A percentile compares a stretch with the other conserved stretches of the same genome.
These are phyloP conservation scores for Tokudaia muenninki DNA, from an alignment of 2,797 vertebrate species.

Conservation along the genomic window DNA sequence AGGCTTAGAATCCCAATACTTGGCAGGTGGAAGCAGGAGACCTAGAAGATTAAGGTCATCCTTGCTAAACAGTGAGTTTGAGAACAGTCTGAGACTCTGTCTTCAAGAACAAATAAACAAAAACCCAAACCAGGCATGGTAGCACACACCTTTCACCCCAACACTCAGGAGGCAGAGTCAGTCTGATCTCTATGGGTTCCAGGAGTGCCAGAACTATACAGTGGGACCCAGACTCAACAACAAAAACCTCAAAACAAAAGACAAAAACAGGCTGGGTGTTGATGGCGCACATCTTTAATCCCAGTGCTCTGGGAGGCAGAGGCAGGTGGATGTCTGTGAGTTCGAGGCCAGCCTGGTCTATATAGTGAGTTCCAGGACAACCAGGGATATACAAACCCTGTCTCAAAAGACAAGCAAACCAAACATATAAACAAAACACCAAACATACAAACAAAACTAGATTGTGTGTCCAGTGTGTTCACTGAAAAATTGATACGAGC, in stretches of 20 bases:
- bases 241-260: not conserved
- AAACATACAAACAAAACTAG: not conserved
- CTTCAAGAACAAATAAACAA: not conserved
- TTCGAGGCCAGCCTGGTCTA: not conserved
- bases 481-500: slow-evolving; percentile 9
- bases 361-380: not conserved
- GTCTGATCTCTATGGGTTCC: not conserved
- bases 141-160: not conserved
- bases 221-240: not conserved
- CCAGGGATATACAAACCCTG: not conserved
- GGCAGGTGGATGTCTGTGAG: not conserved
- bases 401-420: not conserved
- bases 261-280: not conserved
- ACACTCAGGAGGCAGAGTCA: not conserved
- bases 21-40: not conserved
- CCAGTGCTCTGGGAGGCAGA: not conserved
- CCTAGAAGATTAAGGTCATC: not conserved
- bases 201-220: not conserved
- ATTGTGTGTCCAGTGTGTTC: not conserved
- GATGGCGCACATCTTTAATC: not conserved
- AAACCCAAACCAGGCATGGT: not conserved
- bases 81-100: not conserved
- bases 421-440: too few relatives aligned
- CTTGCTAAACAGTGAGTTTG: not conserved
- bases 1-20: not conserved